A percentile compares a stretch with the other conserved stretches of the same genome.
Evolutionary conservation across 2,888 invertebrate genomes (phyloP).

Genomic region (Tuberolachnus salignus): DNA sequence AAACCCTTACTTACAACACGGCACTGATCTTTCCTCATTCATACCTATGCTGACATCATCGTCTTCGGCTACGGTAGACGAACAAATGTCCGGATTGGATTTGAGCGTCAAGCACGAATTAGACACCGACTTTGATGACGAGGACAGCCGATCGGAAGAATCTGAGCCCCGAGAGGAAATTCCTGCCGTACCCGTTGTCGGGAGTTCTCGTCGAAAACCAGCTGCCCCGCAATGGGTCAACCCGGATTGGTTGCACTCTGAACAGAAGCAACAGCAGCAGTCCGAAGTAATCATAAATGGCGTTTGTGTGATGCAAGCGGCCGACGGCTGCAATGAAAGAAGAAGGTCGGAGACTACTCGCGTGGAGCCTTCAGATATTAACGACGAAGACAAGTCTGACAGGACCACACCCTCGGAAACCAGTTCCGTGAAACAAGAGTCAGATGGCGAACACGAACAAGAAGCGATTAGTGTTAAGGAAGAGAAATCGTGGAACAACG

Average conservation of each 20-base stretch:
- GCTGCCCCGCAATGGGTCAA: constrained; percentile 98
- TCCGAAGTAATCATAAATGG: constrained; percentile 89
- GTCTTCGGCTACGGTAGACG: constrained; percentile 64
- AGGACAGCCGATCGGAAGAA: constrained; percentile 65
- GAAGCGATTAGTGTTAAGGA: constrained; percentile 50
- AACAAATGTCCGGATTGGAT: constrained; percentile 84
- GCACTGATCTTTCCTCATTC: constrained; percentile 66
- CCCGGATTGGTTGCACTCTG: constrained; percentile 74
- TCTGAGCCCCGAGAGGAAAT: constrained; percentile 59
- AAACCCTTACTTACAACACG: constrained; percentile 71
- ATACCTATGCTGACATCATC: constrained; percentile 66
- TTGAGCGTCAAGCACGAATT: constrained; percentile 78
- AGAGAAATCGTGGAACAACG: constrained; percentile 56
- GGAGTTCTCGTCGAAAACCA: constrained; percentile 80
- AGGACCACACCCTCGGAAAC: constrained; percentile 38
- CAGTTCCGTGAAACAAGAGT: constrained; percentile 43
- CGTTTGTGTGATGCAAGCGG: constrained; percentile 88
- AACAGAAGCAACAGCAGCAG: constrained; percentile 67
- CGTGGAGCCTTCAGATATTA: constrained; percentile 77
- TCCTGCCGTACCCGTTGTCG: constrained; percentile 60
- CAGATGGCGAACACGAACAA: constrained; percentile 48
- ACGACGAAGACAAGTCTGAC: constrained; percentile 60
- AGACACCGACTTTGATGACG: constrained; percentile 71
- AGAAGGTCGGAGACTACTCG: constrained; percentile 70
- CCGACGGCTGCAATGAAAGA: constrained; percentile 65